Conservation (phyloP, 2,888 invertebrate genomes). For the Bimastos eiseni region DNA sequence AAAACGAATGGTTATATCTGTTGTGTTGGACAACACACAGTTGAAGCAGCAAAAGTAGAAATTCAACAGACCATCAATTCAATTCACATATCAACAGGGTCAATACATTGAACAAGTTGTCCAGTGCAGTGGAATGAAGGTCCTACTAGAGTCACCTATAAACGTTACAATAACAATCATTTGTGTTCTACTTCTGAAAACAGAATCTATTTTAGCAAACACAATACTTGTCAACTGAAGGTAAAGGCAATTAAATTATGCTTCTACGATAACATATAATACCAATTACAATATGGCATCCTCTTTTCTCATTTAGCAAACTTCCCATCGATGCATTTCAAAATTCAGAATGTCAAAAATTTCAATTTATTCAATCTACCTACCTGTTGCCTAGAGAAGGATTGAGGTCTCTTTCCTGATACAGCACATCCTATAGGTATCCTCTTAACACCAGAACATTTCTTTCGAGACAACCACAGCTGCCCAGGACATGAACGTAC, state of each 20-base stretch:
- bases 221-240: neutral
- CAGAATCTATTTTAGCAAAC: neutral
- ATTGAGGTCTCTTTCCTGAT: conserved; percentile 18
- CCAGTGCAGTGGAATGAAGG: neutral
- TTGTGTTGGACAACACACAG: too few relatives aligned
- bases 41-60: too few relatives aligned
- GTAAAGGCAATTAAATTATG: neutral
- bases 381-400: neutral
- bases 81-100: neutral
- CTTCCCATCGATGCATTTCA: neutral
- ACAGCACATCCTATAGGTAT: conserved; percentile 25
- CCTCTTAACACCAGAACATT: neutral
- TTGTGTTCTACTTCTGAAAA: neutral
- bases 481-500: neutral
- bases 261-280: neutral
- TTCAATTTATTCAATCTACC: neutral
- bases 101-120: neutral
- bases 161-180: neutral
- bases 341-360: neutral
- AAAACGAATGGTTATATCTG: too few relatives aligned
- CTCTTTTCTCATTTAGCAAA: neutral
- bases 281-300: neutral
- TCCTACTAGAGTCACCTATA: neutral
- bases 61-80: too few relatives aligned
- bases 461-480: neutral